phyloP scores from a whole-genome alignment of 2,888 invertebrate genomes.

The Volucella bombylans region DNA sequence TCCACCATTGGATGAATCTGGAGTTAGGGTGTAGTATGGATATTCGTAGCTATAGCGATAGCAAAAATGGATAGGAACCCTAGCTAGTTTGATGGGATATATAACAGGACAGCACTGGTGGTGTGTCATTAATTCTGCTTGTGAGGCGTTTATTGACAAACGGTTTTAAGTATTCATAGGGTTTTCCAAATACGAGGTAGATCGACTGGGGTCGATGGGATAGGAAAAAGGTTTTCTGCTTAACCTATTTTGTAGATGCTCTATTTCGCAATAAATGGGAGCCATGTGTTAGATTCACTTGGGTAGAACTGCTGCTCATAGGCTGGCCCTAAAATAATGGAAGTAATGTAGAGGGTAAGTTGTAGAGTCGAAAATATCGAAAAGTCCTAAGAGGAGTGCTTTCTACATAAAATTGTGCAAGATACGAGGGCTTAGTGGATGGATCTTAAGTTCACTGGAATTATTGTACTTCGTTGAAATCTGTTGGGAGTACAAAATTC shows the following conservation, averaged over 20 bases:
- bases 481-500: no score
- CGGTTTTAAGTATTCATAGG: conserved; percentile 65
- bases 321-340: conserved; percentile 42
- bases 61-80: not conserved
- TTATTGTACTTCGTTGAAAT: not conserved
- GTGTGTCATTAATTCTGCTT: conserved; percentile 64
- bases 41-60: no score
- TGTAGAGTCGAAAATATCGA: not conserved
- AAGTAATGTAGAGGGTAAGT: conserved; percentile 32
- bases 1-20: conserved; percentile 31
- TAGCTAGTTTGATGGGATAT: conserved; percentile 7
- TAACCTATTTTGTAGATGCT: conserved; percentile 16
- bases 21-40: conserved; percentile 5
- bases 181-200: conserved; percentile 34
- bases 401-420: not conserved
- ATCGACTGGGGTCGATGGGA: no score
- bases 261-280: conserved; percentile 25
- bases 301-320: not conserved
- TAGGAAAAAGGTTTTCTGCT: conserved; percentile 7
- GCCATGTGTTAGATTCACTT: conserved; percentile 29
- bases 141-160: conserved; percentile 69
- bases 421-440: conserved; percentile 1
- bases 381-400: conserved; percentile 1
- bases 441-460: not conserved
- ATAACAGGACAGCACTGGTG: conserved; percentile 20